Evolutionary conservation across 2,888 invertebrate genomes (phyloP).

Genomic region (Cerastis leucographa): DNA sequence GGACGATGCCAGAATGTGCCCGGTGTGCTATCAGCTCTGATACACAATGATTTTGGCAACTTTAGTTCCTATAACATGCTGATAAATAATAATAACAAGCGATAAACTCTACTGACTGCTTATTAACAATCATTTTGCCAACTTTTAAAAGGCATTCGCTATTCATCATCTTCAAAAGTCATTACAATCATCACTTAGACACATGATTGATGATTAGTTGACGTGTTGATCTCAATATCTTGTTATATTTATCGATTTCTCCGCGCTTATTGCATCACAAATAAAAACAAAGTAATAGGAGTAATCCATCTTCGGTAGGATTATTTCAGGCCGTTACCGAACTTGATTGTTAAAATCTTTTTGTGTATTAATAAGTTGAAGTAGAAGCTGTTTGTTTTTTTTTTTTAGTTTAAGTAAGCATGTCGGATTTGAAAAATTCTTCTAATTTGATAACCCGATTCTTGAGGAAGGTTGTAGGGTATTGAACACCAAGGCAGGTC

Average conservation of each 20-base stretch:
- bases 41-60: constrained; percentile 33
- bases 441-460: not conserved
- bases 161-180: constrained; percentile 10
- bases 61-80: constrained; percentile 22
- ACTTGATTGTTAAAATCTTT: not conserved
- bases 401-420: no score
- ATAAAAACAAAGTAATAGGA: not conserved
- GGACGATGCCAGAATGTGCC: constrained; percentile 20
- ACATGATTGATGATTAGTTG: constrained; percentile 17
- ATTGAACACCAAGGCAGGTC: not conserved
- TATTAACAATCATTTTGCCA: constrained; percentile 22
- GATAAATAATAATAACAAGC: constrained; percentile 25
- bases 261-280: not conserved
- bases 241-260: constrained; percentile 7
- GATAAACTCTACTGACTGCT: constrained; percentile 23
- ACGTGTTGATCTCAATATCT: constrained; percentile 28
- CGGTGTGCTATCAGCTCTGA: constrained; percentile 27
- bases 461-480: not conserved
- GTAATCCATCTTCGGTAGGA: not conserved
- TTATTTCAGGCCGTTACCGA: constrained; percentile 1
- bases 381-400: not conserved
- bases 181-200: not conserved
- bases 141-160: not conserved
- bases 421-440: not conserved
- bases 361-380: not conserved